Conservation (phyloP, 2,888 invertebrate species). For the Rhabditophanes sp. region DNA sequence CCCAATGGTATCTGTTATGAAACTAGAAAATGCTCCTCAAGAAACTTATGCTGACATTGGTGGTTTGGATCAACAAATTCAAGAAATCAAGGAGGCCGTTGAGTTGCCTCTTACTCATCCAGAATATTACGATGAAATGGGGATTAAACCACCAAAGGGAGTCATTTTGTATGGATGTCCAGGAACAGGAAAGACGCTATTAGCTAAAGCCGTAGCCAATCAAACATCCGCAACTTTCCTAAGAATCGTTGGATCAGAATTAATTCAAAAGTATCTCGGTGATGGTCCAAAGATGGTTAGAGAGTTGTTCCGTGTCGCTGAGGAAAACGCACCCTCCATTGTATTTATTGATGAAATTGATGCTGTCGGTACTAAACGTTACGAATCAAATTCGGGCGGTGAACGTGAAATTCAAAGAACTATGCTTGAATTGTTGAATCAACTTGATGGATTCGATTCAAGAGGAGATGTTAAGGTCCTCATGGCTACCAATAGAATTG, state of each 20-base stretch:
- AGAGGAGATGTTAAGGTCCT: conserved; percentile 89
- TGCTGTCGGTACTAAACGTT: conserved; percentile 88
- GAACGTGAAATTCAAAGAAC: conserved; percentile 98
- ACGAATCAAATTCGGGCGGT: conserved; percentile 96
- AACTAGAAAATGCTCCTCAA: conserved; percentile 89
- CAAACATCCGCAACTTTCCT: conserved; percentile 97
- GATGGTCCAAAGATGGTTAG: conserved; percentile 96
- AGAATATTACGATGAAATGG: conserved; percentile 99
- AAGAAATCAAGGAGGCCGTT: conserved; percentile 92
- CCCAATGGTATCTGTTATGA: conserved; percentile 99
- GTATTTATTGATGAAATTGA: conserved; percentile 99
- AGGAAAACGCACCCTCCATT: conserved; percentile 96
- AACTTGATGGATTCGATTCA: conserved; percentile 91
- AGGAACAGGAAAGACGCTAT: conserved; percentile 77
- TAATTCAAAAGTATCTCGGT: conserved; percentile 91
- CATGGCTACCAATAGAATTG: conserved; percentile 94
- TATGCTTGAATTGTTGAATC: conserved; percentile 94
- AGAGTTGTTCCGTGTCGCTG: conserved; percentile 93
- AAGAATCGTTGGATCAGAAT: conserved; percentile 93
- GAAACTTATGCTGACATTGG: conserved; percentile 79
- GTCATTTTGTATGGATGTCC: conserved; percentile 94
- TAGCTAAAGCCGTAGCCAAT: conserved; percentile 97
- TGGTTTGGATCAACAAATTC: conserved; percentile 66
- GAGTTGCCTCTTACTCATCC: conserved; percentile 95
- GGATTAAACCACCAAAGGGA: conserved; percentile 91